Percentiles rank a stretch among this genome's conserved stretches.
These are phyloP conservation scores for Solenopsis invicta DNA, from an alignment of 1,140 invertebrate genomes.

Conservation along the genomic window DNA sequence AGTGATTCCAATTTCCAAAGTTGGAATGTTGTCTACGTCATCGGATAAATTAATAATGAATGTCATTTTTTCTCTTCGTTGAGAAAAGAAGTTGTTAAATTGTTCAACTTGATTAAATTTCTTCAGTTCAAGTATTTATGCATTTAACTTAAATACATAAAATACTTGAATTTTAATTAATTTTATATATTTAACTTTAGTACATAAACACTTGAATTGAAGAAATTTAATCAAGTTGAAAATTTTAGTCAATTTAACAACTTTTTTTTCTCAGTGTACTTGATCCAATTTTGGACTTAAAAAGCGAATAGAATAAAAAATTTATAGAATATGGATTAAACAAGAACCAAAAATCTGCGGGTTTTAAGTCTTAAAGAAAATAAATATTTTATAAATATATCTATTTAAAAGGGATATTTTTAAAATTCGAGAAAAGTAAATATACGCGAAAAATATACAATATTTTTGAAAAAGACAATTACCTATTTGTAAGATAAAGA, in stretches of 20 bases:
- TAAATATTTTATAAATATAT: conserved; percentile 6
- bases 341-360: background rate
- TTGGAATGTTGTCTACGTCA: background rate
- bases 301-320: background rate
- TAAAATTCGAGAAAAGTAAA: background rate
- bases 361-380: background rate
- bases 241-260: too few relatives aligned
- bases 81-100: too few relatives aligned
- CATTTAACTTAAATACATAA: too few relatives aligned
- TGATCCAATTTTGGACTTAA: background rate
- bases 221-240: too few relatives aligned
- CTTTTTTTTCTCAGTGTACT: background rate
- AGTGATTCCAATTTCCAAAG: background rate
- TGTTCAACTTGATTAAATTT: too few relatives aligned
- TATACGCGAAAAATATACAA: background rate
- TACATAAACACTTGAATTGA: too few relatives aligned
- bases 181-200: too few relatives aligned
- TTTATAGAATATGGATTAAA: background rate
- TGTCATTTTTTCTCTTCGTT: background rate
- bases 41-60: background rate
- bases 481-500: background rate
- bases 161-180: too few relatives aligned
- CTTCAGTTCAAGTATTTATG: too few relatives aligned
- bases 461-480: background rate
- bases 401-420: background rate